A percentile compares a stretch with the other conserved stretches of the same genome.
Conservation (phyloP, 2,113 vertebrate species). For the Anolis carolinensis region DNA sequence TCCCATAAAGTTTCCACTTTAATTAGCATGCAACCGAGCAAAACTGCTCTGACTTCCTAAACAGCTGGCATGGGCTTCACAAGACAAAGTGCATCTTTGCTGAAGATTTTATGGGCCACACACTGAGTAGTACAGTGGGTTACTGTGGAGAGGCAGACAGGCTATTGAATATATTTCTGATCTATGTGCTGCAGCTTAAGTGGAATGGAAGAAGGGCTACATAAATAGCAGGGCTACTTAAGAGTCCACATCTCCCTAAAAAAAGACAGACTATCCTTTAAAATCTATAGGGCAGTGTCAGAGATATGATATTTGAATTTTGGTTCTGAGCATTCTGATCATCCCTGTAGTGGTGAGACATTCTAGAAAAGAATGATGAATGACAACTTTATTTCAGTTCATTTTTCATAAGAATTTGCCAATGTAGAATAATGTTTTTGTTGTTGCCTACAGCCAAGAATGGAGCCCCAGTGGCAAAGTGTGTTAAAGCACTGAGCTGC, state of each 20-base stretch:
- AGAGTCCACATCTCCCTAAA: not conserved
- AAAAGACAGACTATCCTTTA: not conserved
- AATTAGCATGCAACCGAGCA: constrained; percentile 57
- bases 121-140: constrained; percentile 45
- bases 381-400: no score
- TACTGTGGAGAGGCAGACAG: constrained; percentile 47
- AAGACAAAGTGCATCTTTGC: constrained; percentile 53
- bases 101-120: constrained; percentile 53
- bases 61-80: constrained; percentile 54
- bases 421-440: no score
- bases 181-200: constrained; percentile 43
- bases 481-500: no score
- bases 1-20: constrained; percentile 43
- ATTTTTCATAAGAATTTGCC: no score
- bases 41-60: constrained; percentile 51
- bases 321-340: no score
- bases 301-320: not conserved
- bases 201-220: not conserved
- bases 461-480: no score
- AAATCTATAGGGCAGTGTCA: not conserved
- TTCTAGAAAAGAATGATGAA: no score
- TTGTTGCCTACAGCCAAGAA: no score
- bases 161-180: constrained; percentile 61
- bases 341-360: no score
- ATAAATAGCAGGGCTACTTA: constrained; percentile 36